Evolutionary conservation across 2,888 invertebrate genomes (phyloP), one percentile per base, ranked within the genome.

Genomic region (Diaphora mendica): DNA sequence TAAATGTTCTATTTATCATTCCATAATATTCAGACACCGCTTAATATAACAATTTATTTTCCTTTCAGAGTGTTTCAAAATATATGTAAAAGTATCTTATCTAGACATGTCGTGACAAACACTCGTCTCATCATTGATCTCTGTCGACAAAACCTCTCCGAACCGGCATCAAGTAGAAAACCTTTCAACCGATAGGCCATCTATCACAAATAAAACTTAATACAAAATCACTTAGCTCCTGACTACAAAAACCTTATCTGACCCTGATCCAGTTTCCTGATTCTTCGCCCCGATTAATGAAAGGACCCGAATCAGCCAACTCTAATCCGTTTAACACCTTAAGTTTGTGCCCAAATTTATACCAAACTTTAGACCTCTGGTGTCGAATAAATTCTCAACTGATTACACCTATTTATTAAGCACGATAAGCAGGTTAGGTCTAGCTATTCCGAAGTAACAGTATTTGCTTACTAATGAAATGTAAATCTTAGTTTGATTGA

Each of bases 261-360:
- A 76, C 68, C 59, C 64, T 35, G 68, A 75, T 78, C 79, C 67
- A 73, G 75, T 82, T 82, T 73, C 79, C 73, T 74, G 74, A 78
- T 81, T 80, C 80, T 76, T 79, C 75, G 79, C 66, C 70, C 78
- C 86, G 83, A 89, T 88, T 90, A 90, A 90, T 90, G 88, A 87
- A 89, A 87, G 85, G 82, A 76, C 83, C 79, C 70, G 70, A 87
- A 89, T 87, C 87, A 77, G 80, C 84, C 74, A 89, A 90, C 88
- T 86, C 84, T 91, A 90, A 92, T 91, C 90, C 88, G 85, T 90
- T 91, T 91, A 90, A 87, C 90, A 90, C 91, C 87, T 89, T 82
- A 88, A 89, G 87, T 90, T 88, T 79, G 73, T 75, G 80, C 77
- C 76, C 74, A 79, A 86, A 88, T 87, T 87, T 85, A 88, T 90